Conservation (phyloP, 2,113 vertebrate species). For the Phasianus colchicus region DNA sequence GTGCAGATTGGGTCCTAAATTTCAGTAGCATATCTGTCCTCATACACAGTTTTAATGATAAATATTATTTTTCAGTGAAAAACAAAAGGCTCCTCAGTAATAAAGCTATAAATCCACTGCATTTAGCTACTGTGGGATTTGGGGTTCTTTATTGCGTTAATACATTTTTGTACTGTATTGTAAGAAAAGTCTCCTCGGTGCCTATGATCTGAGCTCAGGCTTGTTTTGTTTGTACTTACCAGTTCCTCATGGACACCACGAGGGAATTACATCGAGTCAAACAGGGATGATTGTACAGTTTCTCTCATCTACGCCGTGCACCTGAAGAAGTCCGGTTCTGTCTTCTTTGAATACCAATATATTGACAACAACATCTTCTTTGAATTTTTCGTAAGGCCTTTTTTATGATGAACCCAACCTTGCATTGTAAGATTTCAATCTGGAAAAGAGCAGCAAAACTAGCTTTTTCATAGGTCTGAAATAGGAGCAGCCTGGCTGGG, state of each 20-base stretch:
- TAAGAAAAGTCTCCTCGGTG: not conserved
- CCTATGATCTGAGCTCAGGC: not conserved
- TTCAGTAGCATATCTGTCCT: not conserved
- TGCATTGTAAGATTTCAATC: not conserved
- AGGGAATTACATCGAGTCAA: conserved; percentile 94
- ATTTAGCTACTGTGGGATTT: not conserved
- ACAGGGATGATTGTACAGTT: conserved; percentile 96
- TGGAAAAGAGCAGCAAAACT: not conserved
- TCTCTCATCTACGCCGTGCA: conserved; percentile 96
- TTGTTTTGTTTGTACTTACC: conserved; percentile 59
- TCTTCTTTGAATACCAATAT: conserved; percentile 96
- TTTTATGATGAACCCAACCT: not conserved
- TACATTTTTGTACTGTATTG: not conserved
- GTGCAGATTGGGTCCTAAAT: not conserved
- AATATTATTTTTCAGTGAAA: not conserved
- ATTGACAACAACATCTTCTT: conserved; percentile 97
- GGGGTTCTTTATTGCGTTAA: not conserved
- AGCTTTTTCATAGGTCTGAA: not conserved
- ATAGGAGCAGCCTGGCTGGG: not conserved
- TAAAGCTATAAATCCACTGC: not conserved
- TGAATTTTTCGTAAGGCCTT: conserved; percentile 95
- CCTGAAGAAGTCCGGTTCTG: conserved; percentile 93
- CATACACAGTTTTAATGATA: not conserved
- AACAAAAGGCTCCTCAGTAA: not conserved
- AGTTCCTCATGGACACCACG: conserved; percentile 92